phyloP scores from a whole-genome alignment of 2,888 invertebrate genomes.

The Piscicola geometra region DNA sequence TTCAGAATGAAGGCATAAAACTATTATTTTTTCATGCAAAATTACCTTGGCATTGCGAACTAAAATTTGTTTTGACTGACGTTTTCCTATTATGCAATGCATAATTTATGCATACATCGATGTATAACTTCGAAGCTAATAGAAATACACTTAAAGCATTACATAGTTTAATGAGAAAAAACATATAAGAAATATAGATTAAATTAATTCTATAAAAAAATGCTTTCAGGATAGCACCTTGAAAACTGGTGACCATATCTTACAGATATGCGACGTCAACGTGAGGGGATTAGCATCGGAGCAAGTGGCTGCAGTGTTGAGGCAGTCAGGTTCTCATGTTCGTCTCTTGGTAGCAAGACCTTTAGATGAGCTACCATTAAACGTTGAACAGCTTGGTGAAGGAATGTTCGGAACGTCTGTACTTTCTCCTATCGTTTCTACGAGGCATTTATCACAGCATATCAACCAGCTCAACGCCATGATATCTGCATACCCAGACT shows the following conservation, averaged over 20 bases:
- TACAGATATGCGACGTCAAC: conserved; percentile 81
- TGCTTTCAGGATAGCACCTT: conserved; percentile 80
- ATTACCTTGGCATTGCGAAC: too few relatives aligned
- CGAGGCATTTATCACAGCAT: conserved; percentile 76
- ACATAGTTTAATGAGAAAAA: too few relatives aligned
- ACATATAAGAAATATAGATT: too few relatives aligned
- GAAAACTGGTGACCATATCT: conserved; percentile 93
- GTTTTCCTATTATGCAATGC: too few relatives aligned
- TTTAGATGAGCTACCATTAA: conserved; percentile 47
- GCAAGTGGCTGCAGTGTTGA: conserved; percentile 82
- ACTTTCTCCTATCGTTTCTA: conserved; percentile 65
- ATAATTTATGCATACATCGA: too few relatives aligned
- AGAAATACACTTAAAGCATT: too few relatives aligned
- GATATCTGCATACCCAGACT: conserved; percentile 32
- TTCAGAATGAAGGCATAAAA: too few relatives aligned
- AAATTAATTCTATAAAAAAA: too few relatives aligned
- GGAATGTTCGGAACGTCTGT: neutral
- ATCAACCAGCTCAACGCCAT: conserved; percentile 58
- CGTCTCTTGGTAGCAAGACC: conserved; percentile 83
- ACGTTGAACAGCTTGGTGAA: neutral
- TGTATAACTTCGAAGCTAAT: too few relatives aligned
- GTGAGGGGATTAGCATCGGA: conserved; percentile 93
- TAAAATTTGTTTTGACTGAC: too few relatives aligned
- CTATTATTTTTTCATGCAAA: too few relatives aligned
- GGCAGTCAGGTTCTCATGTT: conserved; percentile 91